These are phyloP conservation scores for Xylota segnis DNA, from an alignment of 2,888 invertebrate genomes.

Conservation along the genomic window DNA sequence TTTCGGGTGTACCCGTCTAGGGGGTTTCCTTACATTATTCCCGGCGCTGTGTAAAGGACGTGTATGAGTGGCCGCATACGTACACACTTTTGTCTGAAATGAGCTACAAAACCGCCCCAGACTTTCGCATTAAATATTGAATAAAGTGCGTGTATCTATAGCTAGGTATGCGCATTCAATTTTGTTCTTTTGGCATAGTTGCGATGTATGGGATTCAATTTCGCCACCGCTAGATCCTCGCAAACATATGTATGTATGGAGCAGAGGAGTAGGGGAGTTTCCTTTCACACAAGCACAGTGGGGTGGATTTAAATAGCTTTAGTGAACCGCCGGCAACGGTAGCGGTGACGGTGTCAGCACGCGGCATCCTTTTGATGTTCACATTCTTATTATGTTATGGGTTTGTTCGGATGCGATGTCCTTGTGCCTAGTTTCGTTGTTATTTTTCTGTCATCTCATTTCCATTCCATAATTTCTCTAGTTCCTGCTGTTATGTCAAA, in stretches of 20 bases:
- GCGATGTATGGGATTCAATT: neutral
- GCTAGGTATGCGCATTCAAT: neutral
- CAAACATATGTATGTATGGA: neutral
- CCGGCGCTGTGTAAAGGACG: constrained; percentile 6
- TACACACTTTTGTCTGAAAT: constrained; percentile 16
- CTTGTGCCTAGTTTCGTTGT: constrained; percentile 68
- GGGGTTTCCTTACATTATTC: constrained; percentile 20
- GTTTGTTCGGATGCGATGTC: constrained; percentile 34
- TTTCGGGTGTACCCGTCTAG: constrained; percentile 17
- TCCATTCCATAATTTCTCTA: constrained; percentile 71
- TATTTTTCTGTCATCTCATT: constrained; percentile 74
- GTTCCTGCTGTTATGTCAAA: constrained; percentile 68
- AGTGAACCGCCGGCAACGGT: constrained; percentile 12
- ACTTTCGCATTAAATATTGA: constrained; percentile 7
- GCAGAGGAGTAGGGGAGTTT: no score
- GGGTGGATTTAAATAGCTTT: constrained; percentile 59
- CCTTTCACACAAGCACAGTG: constrained; percentile 36
- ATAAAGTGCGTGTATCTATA: constrained; percentile 24
- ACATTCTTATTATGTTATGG: constrained; percentile 48
- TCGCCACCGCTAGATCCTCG: neutral
- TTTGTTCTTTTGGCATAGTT: neutral
- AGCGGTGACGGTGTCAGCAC: neutral
- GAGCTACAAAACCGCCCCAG: constrained; percentile 1
- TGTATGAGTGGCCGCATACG: constrained; percentile 31
- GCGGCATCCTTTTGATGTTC: constrained; percentile 63